Base-by-base conservation (phyloP, 2,113 vertebrate genomes). In the Calidris pygmaea region DNA sequence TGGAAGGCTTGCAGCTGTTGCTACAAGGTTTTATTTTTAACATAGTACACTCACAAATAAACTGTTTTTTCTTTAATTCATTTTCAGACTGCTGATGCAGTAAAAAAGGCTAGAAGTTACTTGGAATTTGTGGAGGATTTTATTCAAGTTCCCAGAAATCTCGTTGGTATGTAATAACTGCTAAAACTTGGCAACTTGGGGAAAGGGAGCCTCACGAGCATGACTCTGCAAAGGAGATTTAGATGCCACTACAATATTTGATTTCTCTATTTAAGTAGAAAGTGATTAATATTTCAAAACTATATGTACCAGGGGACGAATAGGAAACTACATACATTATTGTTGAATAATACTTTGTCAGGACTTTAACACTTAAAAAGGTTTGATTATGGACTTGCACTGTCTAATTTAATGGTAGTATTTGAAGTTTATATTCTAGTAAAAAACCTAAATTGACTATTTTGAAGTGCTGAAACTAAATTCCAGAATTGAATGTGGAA, bases 81-180 rank as follows among this genome's bases (percentile, higher is more conserved):
- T 95, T 95, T 96, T n/a, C 89, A 98, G 98, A 98, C 98, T 97
- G 98, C 98, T 76, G 98, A 98, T 82, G 98, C 98, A 79, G 98
- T 98, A 56, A 98, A 98, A 97, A 98, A 98, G 79, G 98, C 98
- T 84, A 98, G 98, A 98, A 98, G 98, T 96, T 98, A 98, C 97
- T 98, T 98, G 97, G 98, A 98, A 96, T 98, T 98, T 96, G 98
- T 98, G 90, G 98, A 98, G 68, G 98, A 98, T 96, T 98, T 98
- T 95, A 98, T 98, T 98, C 98, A 98, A 95, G 98, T 98, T 97
- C 98, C 98, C 93, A 98, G 98, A 91, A 98, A 98, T 97, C 98
- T 98, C 73, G 98, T 98, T 94, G 98, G 98, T 98, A 98, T 90
- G 98, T 98, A 96, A 77, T 95, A 81, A 81, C 37, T 96, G 45